Conservation (phyloP, 2,113 vertebrate genomes). For the Megaptera novaeangliae region DNA sequence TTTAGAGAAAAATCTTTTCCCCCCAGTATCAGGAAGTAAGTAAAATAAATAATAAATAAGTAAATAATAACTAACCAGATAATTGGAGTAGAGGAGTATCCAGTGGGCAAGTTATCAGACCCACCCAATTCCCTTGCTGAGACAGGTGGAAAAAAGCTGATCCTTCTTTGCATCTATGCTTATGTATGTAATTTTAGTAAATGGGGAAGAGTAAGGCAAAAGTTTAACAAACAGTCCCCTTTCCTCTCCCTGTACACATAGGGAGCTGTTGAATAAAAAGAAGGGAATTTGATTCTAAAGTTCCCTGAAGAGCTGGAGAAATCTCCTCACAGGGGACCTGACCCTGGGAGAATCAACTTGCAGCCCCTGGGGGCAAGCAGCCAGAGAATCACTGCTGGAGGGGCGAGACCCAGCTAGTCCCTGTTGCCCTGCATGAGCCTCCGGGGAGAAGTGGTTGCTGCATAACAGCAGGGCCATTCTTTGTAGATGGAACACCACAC, state of each 20-base stretch:
- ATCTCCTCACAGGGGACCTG: background rate
- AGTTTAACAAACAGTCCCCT: background rate
- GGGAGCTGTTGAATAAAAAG: conserved; percentile 3
- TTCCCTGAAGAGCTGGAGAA: conserved; percentile 39
- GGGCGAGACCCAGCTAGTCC: conserved; percentile 54
- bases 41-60: background rate
- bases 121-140: background rate
- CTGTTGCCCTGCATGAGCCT: background rate
- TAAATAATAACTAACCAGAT: background rate
- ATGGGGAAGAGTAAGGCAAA: background rate
- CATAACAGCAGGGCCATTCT: background rate
- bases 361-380: background rate
- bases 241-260: background rate
- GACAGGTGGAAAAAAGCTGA: background rate
- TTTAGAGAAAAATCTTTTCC: background rate
- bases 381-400: background rate
- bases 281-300: conserved; percentile 45
- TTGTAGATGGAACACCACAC: background rate
- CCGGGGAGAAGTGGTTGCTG: background rate
- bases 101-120: background rate
- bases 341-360: conserved; percentile 37
- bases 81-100: background rate
- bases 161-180: background rate
- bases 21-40: background rate
- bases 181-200: background rate